Evolutionary conservation across 2,113 vertebrate genomes (phyloP).

Genomic region (Puffinus mauretanicus): DNA sequence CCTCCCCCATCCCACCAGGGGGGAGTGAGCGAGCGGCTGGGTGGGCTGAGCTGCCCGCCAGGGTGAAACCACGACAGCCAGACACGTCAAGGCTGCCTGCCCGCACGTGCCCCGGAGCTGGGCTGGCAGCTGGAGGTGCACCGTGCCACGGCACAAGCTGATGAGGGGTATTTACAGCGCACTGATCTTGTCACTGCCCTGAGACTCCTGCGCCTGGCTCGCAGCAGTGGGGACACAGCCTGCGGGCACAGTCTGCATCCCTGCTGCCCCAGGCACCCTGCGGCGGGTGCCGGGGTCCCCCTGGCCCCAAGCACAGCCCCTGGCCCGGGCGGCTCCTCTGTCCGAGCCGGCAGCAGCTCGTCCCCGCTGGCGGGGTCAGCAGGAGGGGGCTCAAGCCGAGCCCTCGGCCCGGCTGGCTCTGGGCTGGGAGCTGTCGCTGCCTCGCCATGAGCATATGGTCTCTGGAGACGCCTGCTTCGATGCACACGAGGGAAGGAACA

Average conservation of each 20-base stretch:
- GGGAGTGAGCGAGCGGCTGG: rapidly evolving
- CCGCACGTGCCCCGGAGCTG: rapidly evolving
- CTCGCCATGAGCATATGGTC: background rate
- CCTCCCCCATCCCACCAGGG: rapidly evolving
- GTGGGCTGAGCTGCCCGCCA: background rate
- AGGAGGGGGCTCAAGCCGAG: background rate
- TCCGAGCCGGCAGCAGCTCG: rapidly evolving
- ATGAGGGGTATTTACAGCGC: rapidly evolving
- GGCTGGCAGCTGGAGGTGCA: background rate
- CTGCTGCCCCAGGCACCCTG: background rate
- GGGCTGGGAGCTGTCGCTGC: background rate
- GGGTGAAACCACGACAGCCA: background rate
- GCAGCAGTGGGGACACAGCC: background rate
- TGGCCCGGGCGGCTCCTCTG: rapidly evolving
- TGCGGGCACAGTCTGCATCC: no score
- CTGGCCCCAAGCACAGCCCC: background rate
- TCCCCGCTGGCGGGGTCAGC: rapidly evolving
- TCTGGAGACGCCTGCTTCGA: rapidly evolving
- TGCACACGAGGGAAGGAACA: rapidly evolving
- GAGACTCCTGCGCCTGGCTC: rapidly evolving
- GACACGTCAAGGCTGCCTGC: background rate
- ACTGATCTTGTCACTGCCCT: background rate
- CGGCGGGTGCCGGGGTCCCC: rapidly evolving
- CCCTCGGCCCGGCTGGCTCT: rapidly evolving
- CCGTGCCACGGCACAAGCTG: rapidly evolving